Base-by-base conservation (phyloP, 2,888 invertebrate genomes). In the Yponomeuta plumbellus region DNA sequence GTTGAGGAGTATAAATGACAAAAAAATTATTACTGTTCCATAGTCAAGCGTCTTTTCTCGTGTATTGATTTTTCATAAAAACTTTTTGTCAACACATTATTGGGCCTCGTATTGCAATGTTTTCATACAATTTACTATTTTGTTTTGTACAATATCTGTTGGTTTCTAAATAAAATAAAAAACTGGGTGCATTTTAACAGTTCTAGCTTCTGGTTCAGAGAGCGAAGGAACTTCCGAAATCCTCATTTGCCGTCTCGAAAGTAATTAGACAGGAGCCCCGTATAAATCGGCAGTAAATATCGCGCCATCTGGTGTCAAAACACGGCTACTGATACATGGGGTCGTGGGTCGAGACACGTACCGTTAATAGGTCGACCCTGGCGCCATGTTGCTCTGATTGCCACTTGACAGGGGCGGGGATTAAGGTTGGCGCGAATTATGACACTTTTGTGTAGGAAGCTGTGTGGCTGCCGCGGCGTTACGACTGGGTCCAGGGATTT, bases 371-470 rank as follows among this genome's bases (percentile, higher is more conserved):
- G 78, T 75, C 83, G 80, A 80, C 83, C 85, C 80, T 64, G 76
- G 85, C 88, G 84, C 88, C 91, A 88, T 88, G 78, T 87, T 90
- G 90, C 72, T 76, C 72, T 88, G 91, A 91, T 88, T 80, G 88
- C 82, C 63, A 61, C 66, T 66, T 67, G 67, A 69, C 67, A 68
- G 65, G 68, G 67, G 68, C 52, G 67, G 67, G 87, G 88, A 86
- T 87, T 87, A 81, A 85, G 83, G 85, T 86, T 13, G 21, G 20
- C 22, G 85, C 77, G 75, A 84, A 82, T 68, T 71, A 73, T 67
- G 74, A 83, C 85, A 84, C 85, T 85, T 84, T 85, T 80, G 74
- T 52, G 44, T 13, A 44, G 44, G 44, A 52, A 17, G 44, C 44
- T 52, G 44, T 17, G 44, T 17, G 44, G 34, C 34, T 52, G 44